Base-by-base conservation (phyloP, 2,113 vertebrate species). In the Cariama cristata region DNA sequence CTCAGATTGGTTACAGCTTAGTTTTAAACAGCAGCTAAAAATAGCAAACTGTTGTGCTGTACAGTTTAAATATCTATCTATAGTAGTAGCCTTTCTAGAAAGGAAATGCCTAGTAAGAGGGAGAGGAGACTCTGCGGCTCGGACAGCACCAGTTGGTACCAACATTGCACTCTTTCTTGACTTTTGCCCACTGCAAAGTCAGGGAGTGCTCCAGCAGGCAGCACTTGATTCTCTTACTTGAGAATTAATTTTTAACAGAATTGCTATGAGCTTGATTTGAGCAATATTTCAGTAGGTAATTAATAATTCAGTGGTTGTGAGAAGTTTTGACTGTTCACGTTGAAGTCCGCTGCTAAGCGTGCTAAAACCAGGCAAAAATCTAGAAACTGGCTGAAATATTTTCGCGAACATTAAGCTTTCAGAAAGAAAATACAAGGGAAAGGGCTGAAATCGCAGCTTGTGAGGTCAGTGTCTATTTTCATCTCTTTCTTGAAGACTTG, bases 21-120 rank as follows among this genome's bases (percentile, higher is more conserved):
- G 86, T 66, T 96, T 95, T 96, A 96, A 97, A 94, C 66, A 92
- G 95, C 91, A 88, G 63, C 94, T 96, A 97, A 96, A 97, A 93
- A 91, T 97, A 97, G 93, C 62, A 26, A 86, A 42, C 30, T 66
- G 75, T 93, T 85, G 84, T 85, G 91, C 85, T 94, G 49, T 96
- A 95, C 63, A 95, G 87, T 88, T 96, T 82, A 91, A 95, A 77
- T 68, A 85, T 82, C 92, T 96, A 85, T 92, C 90, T 97, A 95
- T 87, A 97, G 90, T 32, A 93, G 73, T 18, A 95, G 81, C 62
- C 71, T 90, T 96, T 97, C 87, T 94, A 75, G 85, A 96, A 95
- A 79, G 81, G 87, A 96, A 93, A 87, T 72, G 17, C 0, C 1
- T 90, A 60, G 66, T 60, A 56, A 95, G 93, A 89, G 84, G 52